Evolutionary conservation across 1,140 invertebrate genomes (phyloP).

Genomic region (Drosophila nigromelanica): DNA sequence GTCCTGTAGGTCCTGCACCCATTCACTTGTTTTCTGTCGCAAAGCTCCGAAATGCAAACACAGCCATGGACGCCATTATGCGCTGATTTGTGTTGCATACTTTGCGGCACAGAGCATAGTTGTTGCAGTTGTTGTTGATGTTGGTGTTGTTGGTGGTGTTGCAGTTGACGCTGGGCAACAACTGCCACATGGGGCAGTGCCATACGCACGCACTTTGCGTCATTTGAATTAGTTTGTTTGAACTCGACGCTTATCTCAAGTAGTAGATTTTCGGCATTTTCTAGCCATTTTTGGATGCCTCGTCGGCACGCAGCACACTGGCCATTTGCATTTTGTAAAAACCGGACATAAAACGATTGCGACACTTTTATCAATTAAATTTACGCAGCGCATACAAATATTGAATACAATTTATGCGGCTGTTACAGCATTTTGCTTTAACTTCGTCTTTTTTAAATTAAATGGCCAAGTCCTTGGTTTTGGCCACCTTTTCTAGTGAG

Average conservation of each 20-base stretch:
- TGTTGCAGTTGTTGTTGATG: slow-evolving; percentile 21
- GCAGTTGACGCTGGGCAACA: too few species aligned
- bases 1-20: slow-evolving; percentile 31
- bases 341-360: slow-evolving; percentile 15
- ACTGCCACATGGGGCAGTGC: slow-evolving; percentile 1
- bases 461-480: slow-evolving; percentile 32
- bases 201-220: slow-evolving; percentile 51
- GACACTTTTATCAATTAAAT: slow-evolving; percentile 78
- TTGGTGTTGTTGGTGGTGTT: neutral
- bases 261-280: slow-evolving; percentile 78
- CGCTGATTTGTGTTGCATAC: slow-evolving; percentile 79
- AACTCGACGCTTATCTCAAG: slow-evolving; percentile 73
- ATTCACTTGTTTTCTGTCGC: slow-evolving; percentile 30
- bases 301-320: slow-evolving; percentile 32
- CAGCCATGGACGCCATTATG: slow-evolving; percentile 69
- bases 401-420: slow-evolving; percentile 30
- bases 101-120: slow-evolving; percentile 56
- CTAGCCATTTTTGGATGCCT: slow-evolving; percentile 63
- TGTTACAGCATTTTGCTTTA: slow-evolving; percentile 26
- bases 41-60: slow-evolving; percentile 61
- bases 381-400: slow-evolving; percentile 67
- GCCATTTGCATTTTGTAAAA: slow-evolving; percentile 49
- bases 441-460: slow-evolving; percentile 37
- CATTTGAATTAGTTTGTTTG: slow-evolving; percentile 78
- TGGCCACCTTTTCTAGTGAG: slow-evolving; percentile 47